Base-by-base conservation (phyloP, 2,888 invertebrate genomes). In the Meteorus cinctellus region DNA sequence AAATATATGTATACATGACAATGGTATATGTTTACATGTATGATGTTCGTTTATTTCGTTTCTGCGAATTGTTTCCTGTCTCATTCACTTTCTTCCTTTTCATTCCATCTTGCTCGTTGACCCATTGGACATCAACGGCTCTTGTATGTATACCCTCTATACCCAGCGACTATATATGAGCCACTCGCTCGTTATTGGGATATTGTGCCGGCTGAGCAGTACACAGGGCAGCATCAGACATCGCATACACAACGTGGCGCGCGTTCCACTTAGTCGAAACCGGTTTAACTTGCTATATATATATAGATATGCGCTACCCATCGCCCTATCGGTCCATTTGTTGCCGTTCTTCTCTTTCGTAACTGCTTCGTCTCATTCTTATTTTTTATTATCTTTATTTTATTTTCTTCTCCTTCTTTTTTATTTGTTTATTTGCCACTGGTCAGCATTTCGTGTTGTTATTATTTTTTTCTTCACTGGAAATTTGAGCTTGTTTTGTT, bases 221-320 rank as follows among this genome's bases (percentile, higher is more conserved):
- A n/a, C 48, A 48, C 48, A 4, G 41, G 41, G 41, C 41, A 48
- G n/a, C 48, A 48, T 48, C 48, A 48, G 48, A 48, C 48, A 48
- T 48, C n/a, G 48, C 48, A 48, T n/a, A 48, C 48, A 48, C n/a
- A 41, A 69, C 65, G 36, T 60, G 68, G 65, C 77, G 77, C 77
- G 77, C 79, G 84, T 81, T 84, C 84, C 80, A 84, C 81, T 83
- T 82, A 80, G 78, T 71, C 63, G 68, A 41, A 84, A 85, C 82
- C 82, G 83, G 83, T 83, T 84, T 81, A 75, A 78, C 69, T 72
- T 16, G 34, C 4, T 19, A 31, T 45, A 31, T 36, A 55, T 55
- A 48, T 48, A 24, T 24, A 24, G 0, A 24, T 24, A 19, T 55
- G 24, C 19, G n/a, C n/a, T 55, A n/a, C 62, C 63, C 45, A 72